Percentiles rank a stretch among this genome's conserved stretches.
Conservation (phyloP, 2,888 invertebrate species). For the Morpho helenor region DNA sequence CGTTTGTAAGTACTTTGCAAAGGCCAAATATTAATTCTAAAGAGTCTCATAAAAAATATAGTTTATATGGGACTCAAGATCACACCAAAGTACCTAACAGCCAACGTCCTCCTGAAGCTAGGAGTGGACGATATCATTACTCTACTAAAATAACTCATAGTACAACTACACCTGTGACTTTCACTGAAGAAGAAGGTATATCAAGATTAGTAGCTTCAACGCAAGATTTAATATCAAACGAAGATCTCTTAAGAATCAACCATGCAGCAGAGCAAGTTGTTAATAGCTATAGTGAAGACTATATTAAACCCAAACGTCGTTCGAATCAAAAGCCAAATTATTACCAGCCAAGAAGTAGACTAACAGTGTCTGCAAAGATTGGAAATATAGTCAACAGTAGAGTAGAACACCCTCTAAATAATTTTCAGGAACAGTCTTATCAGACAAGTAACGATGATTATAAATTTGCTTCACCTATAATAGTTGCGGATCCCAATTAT, state of each 20-base stretch:
- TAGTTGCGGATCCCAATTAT: slow-evolving; percentile 58
- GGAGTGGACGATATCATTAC: slow-evolving; percentile 56
- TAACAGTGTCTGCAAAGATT: slow-evolving; percentile 58
- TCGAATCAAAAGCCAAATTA: slow-evolving; percentile 22
- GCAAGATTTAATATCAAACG: slow-evolving; percentile 80
- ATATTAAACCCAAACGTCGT: slow-evolving; percentile 50
- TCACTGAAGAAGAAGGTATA: slow-evolving; percentile 51
- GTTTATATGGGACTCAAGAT: slow-evolving; percentile 51
- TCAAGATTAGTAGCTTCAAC: slow-evolving; percentile 78
- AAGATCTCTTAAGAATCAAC: slow-evolving; percentile 82
- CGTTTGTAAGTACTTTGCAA: slow-evolving; percentile 37
- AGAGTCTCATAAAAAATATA: slow-evolving; percentile 38
- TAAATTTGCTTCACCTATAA: slow-evolving; percentile 66
- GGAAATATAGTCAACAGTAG: slow-evolving; percentile 51
- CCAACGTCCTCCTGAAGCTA: slow-evolving; percentile 44
- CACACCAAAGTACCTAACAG: slow-evolving; percentile 37
- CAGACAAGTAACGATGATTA: slow-evolving; percentile 46
- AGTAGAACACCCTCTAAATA: slow-evolving; percentile 39
- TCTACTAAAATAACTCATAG: slow-evolving; percentile 40
- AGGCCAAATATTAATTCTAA: slow-evolving; percentile 44
- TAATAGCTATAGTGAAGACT: slow-evolving; percentile 49
- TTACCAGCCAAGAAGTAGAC: slow-evolving; percentile 38
- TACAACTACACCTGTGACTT: slow-evolving; percentile 32
- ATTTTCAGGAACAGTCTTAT: slow-evolving; percentile 28
- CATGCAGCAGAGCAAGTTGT: slow-evolving; percentile 59